Evolutionary conservation across 2,888 invertebrate genomes (phyloP).

Genomic region (Drosophila anceps): DNA sequence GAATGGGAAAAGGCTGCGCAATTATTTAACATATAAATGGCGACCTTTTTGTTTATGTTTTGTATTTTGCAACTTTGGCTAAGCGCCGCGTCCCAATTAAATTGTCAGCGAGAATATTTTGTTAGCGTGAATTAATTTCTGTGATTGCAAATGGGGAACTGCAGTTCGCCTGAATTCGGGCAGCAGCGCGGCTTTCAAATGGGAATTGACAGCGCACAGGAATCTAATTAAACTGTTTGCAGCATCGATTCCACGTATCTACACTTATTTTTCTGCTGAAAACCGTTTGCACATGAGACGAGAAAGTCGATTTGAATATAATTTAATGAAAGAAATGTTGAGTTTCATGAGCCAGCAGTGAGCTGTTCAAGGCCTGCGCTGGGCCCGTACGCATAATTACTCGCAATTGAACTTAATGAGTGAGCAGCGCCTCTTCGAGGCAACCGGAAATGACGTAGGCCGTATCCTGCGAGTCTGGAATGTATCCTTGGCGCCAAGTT

Average conservation of each 20-base stretch:
- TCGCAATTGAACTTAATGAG: slow-evolving; percentile 58
- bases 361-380: slow-evolving; percentile 39
- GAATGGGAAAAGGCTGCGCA: slow-evolving; percentile 66
- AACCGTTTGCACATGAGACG: neutral
- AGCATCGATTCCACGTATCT: neutral
- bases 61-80: slow-evolving; percentile 14
- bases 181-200: slow-evolving; percentile 26
- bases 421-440: slow-evolving; percentile 38
- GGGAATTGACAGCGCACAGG: slow-evolving; percentile 3
- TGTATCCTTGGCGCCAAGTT: slow-evolving; percentile 53
- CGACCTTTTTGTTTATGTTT: slow-evolving; percentile 41
- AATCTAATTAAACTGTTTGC: slow-evolving; percentile 39
- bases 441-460: slow-evolving; percentile 15
- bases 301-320: slow-evolving; percentile 4
- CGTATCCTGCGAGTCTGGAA: slow-evolving; percentile 13
- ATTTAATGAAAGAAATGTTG: slow-evolving; percentile 2
- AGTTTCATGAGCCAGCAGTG: slow-evolving; percentile 28
- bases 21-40: slow-evolving; percentile 65
- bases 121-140: slow-evolving; percentile 63
- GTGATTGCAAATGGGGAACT: slow-evolving; percentile 57
- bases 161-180: slow-evolving; percentile 34
- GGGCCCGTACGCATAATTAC: slow-evolving; percentile 38
- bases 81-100: slow-evolving; percentile 57
- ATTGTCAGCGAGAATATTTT: slow-evolving; percentile 68
- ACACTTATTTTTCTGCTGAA: neutral